phyloP scores from a whole-genome alignment of 2,113 vertebrate species.

The Zosterops pallidus region DNA sequence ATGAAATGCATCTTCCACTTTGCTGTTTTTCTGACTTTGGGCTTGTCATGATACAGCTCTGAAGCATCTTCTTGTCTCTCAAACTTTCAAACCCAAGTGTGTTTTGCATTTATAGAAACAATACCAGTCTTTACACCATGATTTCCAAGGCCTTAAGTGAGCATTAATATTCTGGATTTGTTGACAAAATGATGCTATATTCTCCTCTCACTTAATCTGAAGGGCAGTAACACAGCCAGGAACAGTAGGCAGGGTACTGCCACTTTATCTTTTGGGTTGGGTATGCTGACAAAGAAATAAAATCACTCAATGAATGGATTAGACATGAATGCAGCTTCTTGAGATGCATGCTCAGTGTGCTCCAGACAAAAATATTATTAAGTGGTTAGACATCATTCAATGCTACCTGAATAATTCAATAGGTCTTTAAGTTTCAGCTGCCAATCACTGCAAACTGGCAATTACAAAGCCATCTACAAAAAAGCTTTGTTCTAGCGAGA shows the following conservation, averaged over 20 bases:
- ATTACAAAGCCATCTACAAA: not conserved
- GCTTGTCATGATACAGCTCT: not conserved
- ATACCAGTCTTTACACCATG: not conserved
- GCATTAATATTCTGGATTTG: not conserved
- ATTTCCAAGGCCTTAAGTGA: not conserved
- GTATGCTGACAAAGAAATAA: not conserved
- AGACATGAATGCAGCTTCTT: not conserved
- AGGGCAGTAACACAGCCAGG: not conserved
- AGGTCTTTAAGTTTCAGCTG: not conserved
- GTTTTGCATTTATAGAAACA: not conserved
- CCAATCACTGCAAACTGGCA: not conserved
- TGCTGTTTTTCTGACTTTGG: not conserved
- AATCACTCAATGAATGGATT: not conserved
- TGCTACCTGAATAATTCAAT: constrained; percentile 34
- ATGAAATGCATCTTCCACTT: not conserved
- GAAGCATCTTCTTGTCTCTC: not conserved
- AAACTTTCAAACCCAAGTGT: not conserved
- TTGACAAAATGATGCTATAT: not conserved
- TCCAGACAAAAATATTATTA: constrained; percentile 31
- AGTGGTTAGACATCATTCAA: not conserved
- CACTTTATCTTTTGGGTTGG: not conserved
- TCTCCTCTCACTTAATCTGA: not conserved
- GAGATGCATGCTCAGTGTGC: not conserved
- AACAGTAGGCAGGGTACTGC: not conserved
- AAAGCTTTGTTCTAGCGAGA: constrained; percentile 22